Base-by-base conservation (phyloP, 2,797 vertebrate genomes). In the Enteromius argenteus region DNA sequence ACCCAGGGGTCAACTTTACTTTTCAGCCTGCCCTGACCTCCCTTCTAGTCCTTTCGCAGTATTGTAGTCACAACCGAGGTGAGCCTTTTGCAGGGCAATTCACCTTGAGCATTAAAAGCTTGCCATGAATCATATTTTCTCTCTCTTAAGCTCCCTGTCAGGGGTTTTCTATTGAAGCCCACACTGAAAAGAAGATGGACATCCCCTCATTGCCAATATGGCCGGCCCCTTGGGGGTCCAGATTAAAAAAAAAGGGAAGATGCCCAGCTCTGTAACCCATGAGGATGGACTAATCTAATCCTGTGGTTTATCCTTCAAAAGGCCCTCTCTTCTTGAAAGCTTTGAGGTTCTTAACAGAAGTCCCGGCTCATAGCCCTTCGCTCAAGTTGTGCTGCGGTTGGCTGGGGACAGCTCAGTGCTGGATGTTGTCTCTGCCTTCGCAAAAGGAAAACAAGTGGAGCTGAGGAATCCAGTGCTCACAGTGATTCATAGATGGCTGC, bases 251-350 rank as follows among this genome's bases (percentile, higher is more conserved):
- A 81, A 83, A 44, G 15, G 19, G 44, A 86, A 74, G 83, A 88
- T 84, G 87, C 74, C 86, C 77, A 88, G 91, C 92, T 93, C 91
- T 91, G 87, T 90, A 91, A 93, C 94, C 95, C 92, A 93, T 93
- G 91, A 95, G 93, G 92, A 94, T 91, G 90, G 92, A 90, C 93
- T 92, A 92, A 93, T 94, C 93, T 95, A 96, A 96, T 95, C 94
- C 94, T 91, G 77, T 79, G 93, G 92, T 95, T 96, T 95, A 95
- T 94, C 93, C 94, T 94, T 95, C 93, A 95, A 96, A 95, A 94
- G 93, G 91, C 92, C 92, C 89, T 91, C 90, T 88, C 84, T 88
- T 86, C 86, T 86, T 80, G 69, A 84, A 85, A 79, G 86, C 89
- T 90, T 88, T 89, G 89, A 89, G 88, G 85, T 89, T 89, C 76